A percentile compares a stretch with the other conserved stretches of the same genome.
phyloP scores from a whole-genome alignment of 1,140 invertebrate species.

The Atta colombica region DNA sequence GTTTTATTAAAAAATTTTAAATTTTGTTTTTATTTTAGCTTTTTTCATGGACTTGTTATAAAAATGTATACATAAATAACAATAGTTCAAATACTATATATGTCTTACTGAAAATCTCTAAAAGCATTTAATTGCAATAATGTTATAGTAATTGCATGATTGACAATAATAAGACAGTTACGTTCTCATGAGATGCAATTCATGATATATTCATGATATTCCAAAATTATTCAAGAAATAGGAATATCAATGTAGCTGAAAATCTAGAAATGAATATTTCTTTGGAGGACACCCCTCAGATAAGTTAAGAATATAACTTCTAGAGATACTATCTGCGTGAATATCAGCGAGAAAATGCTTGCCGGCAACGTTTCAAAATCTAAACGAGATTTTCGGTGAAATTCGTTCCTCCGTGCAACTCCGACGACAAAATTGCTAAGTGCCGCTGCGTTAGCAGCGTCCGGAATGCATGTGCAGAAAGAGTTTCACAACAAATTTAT shows the following conservation, averaged over 20 bases:
- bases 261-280: conserved; percentile 34
- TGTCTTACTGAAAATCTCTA: background rate
- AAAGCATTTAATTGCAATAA: conserved; percentile 5
- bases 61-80: background rate
- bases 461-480: conserved; percentile 47
- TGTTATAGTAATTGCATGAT: background rate
- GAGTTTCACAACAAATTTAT: conserved; percentile 59
- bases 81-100: background rate
- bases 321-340: conserved; percentile 24
- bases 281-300: conserved; percentile 21
- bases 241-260: background rate
- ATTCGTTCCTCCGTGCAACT: conserved; percentile 40
- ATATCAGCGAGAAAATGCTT: conserved; percentile 40
- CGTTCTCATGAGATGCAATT: no score
- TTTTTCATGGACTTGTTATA: background rate
- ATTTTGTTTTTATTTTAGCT: background rate
- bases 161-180: background rate
- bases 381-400: conserved; percentile 39
- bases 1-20: background rate
- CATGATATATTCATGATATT: conserved; percentile 1
- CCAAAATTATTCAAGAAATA: conserved; percentile 1
- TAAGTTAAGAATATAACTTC: conserved; percentile 54
- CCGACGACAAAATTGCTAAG: conserved; percentile 33
- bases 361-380: conserved; percentile 40
- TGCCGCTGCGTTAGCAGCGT: conserved; percentile 29